Evolutionary conservation across 2,797 vertebrate species (phyloP), one percentile per base, ranked within the genome.

Genomic region (Acropternis orthonyx): DNA sequence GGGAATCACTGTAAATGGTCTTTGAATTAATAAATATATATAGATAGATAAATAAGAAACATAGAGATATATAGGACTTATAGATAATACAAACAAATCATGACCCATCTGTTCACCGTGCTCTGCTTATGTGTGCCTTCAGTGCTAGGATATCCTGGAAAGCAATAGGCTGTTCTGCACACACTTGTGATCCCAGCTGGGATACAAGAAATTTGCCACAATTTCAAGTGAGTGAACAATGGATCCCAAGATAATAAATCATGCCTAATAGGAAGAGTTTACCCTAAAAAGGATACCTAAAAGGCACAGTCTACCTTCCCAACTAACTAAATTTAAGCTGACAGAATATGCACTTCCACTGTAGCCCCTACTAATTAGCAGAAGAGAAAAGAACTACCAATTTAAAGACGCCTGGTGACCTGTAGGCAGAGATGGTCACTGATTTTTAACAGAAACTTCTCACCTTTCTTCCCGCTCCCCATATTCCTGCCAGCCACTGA

Each of bases 11-110:
- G 66, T 61, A 92, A 95, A 93, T 85, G 76, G 76, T 73, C 91
- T 81, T 92, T 34, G 85, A 92, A 95, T 96, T 96, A 96, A 96
- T 83, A 94, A 90, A 85, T 91, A 69, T 30, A 89, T 92, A 94
- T 75, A 58, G 88, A n/a, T n/a, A 95, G 92, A 93, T 66, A 96
- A 86, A 90, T 89, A 92, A 56, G 82, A 86, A 84, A 71, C 58
- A 69, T 23, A 71, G 61, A 94, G 66, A 95, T 85, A 89, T 67
- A 79, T 23, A 65, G 69, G 65, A 75, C 30, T n/a, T 23, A 76
- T 14, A 95, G 68, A 39, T 43, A 34, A 36, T 43, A 49, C 49
- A 93, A 88, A 93, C 73, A 95, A 94, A 81, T 77, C 58, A 68
- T 15, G 61, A 68, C 18, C 68, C 56, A 58, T 75, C 79, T 89